Conservation (phyloP, 1,140 invertebrate genomes). For the Helicoverpa armigera region DNA sequence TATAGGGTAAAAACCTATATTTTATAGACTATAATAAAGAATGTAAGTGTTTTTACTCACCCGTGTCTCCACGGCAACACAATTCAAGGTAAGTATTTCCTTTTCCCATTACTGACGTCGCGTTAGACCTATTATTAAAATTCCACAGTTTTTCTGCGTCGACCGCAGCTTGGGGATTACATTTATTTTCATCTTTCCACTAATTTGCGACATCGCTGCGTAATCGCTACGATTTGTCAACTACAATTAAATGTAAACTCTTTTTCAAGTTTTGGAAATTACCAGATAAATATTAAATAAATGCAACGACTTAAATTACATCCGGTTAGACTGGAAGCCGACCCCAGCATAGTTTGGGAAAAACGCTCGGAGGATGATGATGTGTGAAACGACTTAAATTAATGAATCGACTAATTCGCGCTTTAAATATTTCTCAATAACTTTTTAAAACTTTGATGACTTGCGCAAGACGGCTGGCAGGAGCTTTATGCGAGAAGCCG, state of each 20-base stretch:
- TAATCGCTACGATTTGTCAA: conserved; percentile 12
- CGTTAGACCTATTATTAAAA: conserved; percentile 20
- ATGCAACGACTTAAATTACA: too few species aligned
- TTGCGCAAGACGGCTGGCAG: too few species aligned
- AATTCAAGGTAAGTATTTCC: conserved; percentile 5
- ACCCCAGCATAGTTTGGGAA: too few species aligned
- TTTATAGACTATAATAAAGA: too few species aligned
- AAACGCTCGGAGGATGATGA: too few species aligned
- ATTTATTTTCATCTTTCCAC: conserved; percentile 8
- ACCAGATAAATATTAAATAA: neutral
- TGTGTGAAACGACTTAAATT: too few species aligned
- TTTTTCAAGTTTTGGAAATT: neutral
- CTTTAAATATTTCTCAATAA: too few species aligned
- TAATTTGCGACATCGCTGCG: conserved; percentile 13
- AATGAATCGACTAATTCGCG: neutral
- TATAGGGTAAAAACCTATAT: too few species aligned
- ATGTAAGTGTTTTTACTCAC: too few species aligned
- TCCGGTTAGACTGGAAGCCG: too few species aligned
- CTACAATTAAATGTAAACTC: neutral
- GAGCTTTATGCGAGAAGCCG: too few species aligned
- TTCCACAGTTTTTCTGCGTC: conserved; percentile 10
- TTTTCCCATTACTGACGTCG: neutral
- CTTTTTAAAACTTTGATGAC: too few species aligned
- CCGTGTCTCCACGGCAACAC: neutral
- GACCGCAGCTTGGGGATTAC: conserved; percentile 4